Evolutionary conservation across 2,113 vertebrate species (phyloP), one percentile per base, ranked within the genome.

Genomic region (Stigmatopora nigra): DNA sequence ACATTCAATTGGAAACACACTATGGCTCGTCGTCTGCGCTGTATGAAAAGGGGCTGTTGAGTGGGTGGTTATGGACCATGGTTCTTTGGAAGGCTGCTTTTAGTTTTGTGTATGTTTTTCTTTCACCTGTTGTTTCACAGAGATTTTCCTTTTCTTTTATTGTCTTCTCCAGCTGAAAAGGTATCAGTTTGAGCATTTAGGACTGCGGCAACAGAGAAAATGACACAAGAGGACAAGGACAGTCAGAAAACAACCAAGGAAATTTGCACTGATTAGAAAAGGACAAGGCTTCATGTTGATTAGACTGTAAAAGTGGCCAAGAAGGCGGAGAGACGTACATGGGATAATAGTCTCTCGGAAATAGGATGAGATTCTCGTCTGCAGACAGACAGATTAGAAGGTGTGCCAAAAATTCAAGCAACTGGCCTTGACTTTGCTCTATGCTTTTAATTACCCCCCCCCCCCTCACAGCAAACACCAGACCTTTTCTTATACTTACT

Each of bases 351-450:
- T 52, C 49, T 38, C 25, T 58, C 55, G 35, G 38, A 47, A 38
- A 67, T 35, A 68, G 31, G 55, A 62, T 44, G 12, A 64, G 35
- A 56, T 0, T 11, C 52, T 71, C 49, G 52, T 61, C 51, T 63
- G 62, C 17, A 66, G 25, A 45, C 51, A 15, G 55, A 41, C 56
- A 51, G 56, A 47, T 47, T 64, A n/a, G 61, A 5, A 67, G 31
- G 67, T 47, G 58, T 56, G 65, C 25, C 67, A 69, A 66, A 20
- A 66, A 49, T 56, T 63, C 63, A 46, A 19, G 13, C 44, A 68
- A 17, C 80, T 78, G 81, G 87, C 80, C 87, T 92, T 94, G 93
- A 87, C 89, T 69, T n/a, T n/a, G n/a, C n/a, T n/a, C n/a, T n/a
- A n/a, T 45, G 19, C 64, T 69, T 66, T 62, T 38, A 66, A 64